A percentile compares a stretch with the other conserved stretches of the same genome.
Conservation (phyloP, 2,797 vertebrate genomes). For the Rhinichthys osculus region DNA sequence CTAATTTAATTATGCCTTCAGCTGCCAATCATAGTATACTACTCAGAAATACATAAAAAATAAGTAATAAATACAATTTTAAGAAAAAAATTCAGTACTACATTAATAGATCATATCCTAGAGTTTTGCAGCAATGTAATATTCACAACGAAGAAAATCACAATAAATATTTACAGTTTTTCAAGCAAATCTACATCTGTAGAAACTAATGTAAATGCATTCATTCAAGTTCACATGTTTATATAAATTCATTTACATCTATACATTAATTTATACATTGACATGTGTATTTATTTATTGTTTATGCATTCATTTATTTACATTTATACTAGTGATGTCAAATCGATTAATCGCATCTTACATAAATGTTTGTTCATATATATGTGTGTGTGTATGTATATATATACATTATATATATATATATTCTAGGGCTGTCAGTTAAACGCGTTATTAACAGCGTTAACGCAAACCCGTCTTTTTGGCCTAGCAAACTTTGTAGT, state of each 20-base stretch:
- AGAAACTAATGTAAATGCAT: neutral
- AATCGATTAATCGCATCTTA: neutral
- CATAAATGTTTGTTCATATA: neutral
- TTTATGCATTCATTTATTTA: neutral
- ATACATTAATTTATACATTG: too few relatives aligned
- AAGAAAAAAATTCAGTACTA: neutral
- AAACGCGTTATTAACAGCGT: too few relatives aligned
- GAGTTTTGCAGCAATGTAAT: neutral
- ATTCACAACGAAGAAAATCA: neutral
- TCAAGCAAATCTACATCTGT: neutral
- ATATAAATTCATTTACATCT: too few relatives aligned
- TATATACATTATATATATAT: neutral
- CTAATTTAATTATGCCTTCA: neutral
- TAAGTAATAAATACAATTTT: neutral
- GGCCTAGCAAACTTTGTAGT: too few relatives aligned
- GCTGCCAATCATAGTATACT: neutral
- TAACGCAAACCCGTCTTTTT: too few relatives aligned
- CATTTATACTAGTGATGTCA: neutral
- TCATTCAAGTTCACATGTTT: neutral
- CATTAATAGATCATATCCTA: neutral
- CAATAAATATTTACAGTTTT: neutral
- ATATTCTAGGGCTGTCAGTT: too few relatives aligned
- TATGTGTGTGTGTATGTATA: neutral
- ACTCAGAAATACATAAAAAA: neutral
- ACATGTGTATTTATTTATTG: neutral